A percentile compares a stretch with the other conserved stretches of the same genome.
Evolutionary conservation across 2,888 invertebrate genomes (phyloP).

Genomic region (Bugulina stolonifera): DNA sequence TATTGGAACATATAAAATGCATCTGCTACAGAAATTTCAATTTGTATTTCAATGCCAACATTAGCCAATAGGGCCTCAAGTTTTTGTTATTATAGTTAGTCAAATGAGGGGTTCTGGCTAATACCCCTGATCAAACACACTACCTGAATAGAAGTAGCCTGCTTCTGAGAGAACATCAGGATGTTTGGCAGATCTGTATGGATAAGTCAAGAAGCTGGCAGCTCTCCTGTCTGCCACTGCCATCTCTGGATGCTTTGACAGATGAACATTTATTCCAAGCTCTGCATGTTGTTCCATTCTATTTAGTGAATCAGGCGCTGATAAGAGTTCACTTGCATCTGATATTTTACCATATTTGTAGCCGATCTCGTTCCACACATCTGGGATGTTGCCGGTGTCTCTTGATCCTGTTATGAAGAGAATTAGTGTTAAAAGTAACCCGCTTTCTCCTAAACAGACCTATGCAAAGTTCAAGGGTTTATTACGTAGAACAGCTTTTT

Average conservation of each 20-base stretch:
- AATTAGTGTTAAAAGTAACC: neutral
- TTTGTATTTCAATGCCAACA: no score
- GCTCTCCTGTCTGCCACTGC: neutral
- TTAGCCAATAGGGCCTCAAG: no score
- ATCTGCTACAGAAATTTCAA: no score
- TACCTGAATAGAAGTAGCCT: neutral
- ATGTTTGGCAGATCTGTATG: neutral
- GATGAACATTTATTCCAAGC: neutral
- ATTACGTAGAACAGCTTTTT: no score
- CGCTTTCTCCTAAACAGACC: no score
- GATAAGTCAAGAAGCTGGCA: neutral
- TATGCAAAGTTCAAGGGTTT: no score
- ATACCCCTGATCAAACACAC: no score
- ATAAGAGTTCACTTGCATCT: neutral
- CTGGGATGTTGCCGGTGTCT: neutral
- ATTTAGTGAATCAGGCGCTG: neutral
- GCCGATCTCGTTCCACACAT: neutral
- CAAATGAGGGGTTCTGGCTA: no score
- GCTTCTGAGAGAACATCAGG: neutral
- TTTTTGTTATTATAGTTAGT: no score
- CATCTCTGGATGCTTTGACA: neutral
- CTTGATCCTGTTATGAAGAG: neutral
- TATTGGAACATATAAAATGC: no score
- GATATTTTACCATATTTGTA: neutral
- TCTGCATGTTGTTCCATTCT: neutral